Base-by-base conservation (phyloP, 2,113 vertebrate species). In the Anser brachyrhynchus region DNA sequence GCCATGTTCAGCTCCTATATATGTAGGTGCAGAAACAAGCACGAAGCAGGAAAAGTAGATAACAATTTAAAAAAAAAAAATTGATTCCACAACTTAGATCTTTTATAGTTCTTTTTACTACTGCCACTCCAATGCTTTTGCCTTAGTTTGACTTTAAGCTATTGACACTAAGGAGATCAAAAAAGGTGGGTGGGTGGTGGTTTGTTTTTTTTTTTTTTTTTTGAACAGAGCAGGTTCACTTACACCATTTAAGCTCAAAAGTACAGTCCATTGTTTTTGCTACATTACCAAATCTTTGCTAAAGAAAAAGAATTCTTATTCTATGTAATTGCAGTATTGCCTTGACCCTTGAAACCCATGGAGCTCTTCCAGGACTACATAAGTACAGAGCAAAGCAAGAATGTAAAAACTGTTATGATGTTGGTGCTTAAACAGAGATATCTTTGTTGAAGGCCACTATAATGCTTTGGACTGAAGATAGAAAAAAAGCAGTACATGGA, bases 301-400 rank as follows among this genome's bases (percentile, higher is more conserved):
- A 70, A 96, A 92, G 65, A 87, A 87, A 87, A 92, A 35, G 25
- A 89, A 83, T 88, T 85, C 70, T 78, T 86, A 81, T 81, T 75
- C 65, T 71, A 52, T 20, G 12, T 33, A 83, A 96, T 16, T 96
- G 64, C 72, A 86, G 25, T 21, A 87, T 71, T 91, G 59, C 72
- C 64, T 93, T 90, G 76, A 93, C 55, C 81, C 62, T 55, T 71
- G 64, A 88, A 89, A 65, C 51, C 55, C 75, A 84, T 57, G 67
- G 71, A 80, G 39, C 58, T 67, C 29, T 86, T 93, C 72, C 79
- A 91, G 81, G 39, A 90, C 57, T 59, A 80, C 26, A 23, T 13
- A 28, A 91, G 23, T 52, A 41, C 41, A 72, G 33, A 86, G 62
- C 37, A 83, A 49, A 86, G 41, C 31, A 82, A 84, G 37, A 93